Evolutionary conservation across 1,140 invertebrate species (phyloP).

Genomic region (Drosophila azteca): DNA sequence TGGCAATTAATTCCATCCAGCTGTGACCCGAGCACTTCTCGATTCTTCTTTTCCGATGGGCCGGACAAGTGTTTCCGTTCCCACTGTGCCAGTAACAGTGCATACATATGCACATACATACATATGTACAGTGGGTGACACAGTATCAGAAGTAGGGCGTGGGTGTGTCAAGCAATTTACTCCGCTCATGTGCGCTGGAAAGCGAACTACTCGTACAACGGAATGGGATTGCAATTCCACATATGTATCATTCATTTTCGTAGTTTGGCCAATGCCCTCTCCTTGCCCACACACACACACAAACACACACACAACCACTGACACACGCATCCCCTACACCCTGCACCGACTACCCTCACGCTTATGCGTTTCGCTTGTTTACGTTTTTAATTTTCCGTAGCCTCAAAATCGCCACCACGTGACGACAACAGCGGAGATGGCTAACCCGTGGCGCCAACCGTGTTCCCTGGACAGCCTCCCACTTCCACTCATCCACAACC

Average conservation of each 20-base stretch:
- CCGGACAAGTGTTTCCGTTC: constrained; percentile 39
- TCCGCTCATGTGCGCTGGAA: constrained; percentile 5
- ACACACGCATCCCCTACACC: not conserved
- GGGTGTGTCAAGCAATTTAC: not conserved
- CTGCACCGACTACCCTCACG: not conserved
- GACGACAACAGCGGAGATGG: constrained; percentile 40
- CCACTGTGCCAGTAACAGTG: constrained; percentile 24
- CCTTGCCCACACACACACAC: constrained; percentile 1
- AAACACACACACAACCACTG: constrained; percentile 4
- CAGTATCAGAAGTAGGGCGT: not conserved
- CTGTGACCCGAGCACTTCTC: not conserved
- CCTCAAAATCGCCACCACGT: constrained; percentile 61
- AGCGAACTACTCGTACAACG: not conserved
- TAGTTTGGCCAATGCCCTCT: constrained; percentile 13
- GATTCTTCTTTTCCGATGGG: not conserved
- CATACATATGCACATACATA: not conserved
- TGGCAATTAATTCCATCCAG: constrained; percentile 4
- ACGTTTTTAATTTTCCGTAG: constrained; percentile 65
- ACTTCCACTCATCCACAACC: not conserved
- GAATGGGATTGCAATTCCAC: constrained; percentile 23
- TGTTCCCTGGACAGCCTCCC: constrained; percentile 21
- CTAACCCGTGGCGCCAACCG: not conserved
- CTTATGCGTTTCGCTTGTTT: constrained; percentile 54
- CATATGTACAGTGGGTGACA: constrained; percentile 6
- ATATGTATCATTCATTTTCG: constrained; percentile 4